Percentiles rank a stretch among this genome's conserved stretches.
phyloP scores from a whole-genome alignment of 2,888 invertebrate genomes.

The Diogma glabrata region DNA sequence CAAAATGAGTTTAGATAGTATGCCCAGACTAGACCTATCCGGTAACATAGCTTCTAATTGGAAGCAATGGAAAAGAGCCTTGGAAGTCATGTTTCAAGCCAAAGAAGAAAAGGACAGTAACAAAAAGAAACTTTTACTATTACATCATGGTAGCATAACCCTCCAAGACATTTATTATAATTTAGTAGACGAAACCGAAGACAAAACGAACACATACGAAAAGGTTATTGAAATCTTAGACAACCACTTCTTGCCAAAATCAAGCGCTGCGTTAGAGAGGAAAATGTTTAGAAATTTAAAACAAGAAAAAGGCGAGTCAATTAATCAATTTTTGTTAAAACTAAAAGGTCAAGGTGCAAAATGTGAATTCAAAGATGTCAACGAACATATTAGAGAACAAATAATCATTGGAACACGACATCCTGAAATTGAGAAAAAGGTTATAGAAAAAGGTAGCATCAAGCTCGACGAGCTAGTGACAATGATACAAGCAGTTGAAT shows the following conservation, averaged over 20 bases:
- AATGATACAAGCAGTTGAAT: background rate
- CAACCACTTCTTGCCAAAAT: conserved; percentile 1
- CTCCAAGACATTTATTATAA: background rate
- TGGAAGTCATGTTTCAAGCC: background rate
- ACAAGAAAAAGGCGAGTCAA: conserved; percentile 23
- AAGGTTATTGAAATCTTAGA: conserved; percentile 1
- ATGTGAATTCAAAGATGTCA: conserved; percentile 6
- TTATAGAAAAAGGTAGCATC: background rate
- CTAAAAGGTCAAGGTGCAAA: conserved; percentile 11
- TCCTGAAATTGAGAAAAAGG: background rate
- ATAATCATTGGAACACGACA: background rate
- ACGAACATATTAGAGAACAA: background rate
- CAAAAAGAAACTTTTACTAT: background rate
- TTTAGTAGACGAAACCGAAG: background rate
- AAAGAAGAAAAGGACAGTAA: background rate
- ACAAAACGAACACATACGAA: conserved; percentile 1
- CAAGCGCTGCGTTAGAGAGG: conserved; percentile 17
- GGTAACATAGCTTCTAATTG: background rate
- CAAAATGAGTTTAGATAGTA: background rate
- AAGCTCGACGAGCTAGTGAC: background rate
- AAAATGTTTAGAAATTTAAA: conserved; percentile 22
- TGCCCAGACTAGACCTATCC: background rate
- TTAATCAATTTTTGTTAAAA: conserved; percentile 23
- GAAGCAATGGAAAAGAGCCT: background rate
- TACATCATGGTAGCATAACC: background rate